Conservation (phyloP, 1,140 invertebrate species). For the Drosophila ogumai region DNA sequence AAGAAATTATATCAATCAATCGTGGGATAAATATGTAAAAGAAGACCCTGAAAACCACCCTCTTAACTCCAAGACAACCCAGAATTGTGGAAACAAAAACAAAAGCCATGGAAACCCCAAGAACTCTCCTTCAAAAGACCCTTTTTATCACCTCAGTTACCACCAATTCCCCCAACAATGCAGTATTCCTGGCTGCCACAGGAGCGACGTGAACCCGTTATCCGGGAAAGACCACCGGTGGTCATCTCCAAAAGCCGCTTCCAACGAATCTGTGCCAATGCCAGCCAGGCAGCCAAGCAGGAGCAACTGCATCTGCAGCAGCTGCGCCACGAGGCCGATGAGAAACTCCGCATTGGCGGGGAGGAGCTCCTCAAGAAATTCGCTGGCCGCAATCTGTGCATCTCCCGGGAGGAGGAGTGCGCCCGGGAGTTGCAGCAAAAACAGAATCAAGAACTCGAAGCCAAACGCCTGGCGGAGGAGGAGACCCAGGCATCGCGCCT, state of each 20-base stretch:
- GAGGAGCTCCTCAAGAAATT: slow-evolving; percentile 62
- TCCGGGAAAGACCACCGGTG: slow-evolving; percentile 56
- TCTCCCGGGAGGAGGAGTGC: slow-evolving; percentile 52
- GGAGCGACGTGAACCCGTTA: slow-evolving; percentile 49
- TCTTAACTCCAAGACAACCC: slow-evolving; percentile 1
- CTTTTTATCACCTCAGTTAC: background rate
- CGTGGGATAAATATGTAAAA: background rate
- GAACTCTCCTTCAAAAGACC: background rate
- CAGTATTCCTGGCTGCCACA: slow-evolving; percentile 73
- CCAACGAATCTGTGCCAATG: slow-evolving; percentile 47
- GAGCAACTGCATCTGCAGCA: slow-evolving; percentile 34
- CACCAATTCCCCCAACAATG: slow-evolving; percentile 17
- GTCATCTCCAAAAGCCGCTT: slow-evolving; percentile 59
- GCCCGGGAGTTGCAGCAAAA: slow-evolving; percentile 30
- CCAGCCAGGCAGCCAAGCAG: slow-evolving; percentile 37
- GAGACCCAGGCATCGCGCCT: slow-evolving; percentile 27
- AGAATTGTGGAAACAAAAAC: background rate
- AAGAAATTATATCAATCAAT: background rate
- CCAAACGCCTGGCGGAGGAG: slow-evolving; percentile 35
- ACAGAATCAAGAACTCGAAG: slow-evolving; percentile 18
- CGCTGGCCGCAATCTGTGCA: slow-evolving; percentile 52
- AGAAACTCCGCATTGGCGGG: slow-evolving; percentile 55
- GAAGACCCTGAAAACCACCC: background rate
- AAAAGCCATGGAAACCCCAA: slow-evolving; percentile 31
- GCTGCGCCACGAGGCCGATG: slow-evolving; percentile 39